phyloP scores from a whole-genome alignment of 2,113 vertebrate species.

The Scomber japonicus region DNA sequence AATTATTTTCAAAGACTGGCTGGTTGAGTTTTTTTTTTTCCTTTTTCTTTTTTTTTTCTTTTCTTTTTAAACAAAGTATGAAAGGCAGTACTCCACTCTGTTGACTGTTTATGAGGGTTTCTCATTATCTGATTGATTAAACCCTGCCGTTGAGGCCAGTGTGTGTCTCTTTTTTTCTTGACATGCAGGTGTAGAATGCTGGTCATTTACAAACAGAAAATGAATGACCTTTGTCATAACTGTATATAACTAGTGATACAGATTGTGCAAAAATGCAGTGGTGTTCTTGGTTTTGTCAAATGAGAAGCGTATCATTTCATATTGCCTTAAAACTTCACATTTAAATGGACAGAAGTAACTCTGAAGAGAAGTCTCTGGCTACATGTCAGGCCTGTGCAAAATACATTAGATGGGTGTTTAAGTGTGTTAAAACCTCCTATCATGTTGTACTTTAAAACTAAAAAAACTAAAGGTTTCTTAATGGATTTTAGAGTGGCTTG shows the following conservation, averaged over 20 bases:
- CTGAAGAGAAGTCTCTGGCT: conserved; percentile 37
- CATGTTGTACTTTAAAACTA: conserved; percentile 12
- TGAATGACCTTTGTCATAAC: conserved; percentile 32
- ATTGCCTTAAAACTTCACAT: conserved; percentile 65
- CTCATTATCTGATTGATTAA: not conserved
- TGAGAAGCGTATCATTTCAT: conserved; percentile 51
- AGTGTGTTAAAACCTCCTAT: conserved; percentile 7
- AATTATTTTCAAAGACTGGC: conserved; percentile 32
- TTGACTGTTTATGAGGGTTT: conserved; percentile 19
- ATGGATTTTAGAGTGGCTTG: conserved; percentile 22
- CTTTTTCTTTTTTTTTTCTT: not conserved
- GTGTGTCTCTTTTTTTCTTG: conserved; percentile 2
- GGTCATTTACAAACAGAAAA: conserved; percentile 49
- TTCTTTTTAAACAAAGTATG: conserved; percentile 18
- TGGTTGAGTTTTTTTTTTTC: not conserved
- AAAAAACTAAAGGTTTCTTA: conserved; percentile 7
- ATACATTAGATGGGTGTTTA: conserved; percentile 43
- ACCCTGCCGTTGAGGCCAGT: conserved; percentile 2
- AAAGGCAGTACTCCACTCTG: conserved; percentile 31
- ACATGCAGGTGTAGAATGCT: conserved; percentile 22
- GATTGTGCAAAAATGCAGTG: conserved; percentile 80
- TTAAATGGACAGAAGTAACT: conserved; percentile 70
- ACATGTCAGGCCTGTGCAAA: conserved; percentile 66
- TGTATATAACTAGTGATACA: conserved; percentile 52
- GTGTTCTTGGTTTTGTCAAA: conserved; percentile 65